phyloP scores from a whole-genome alignment of 2,888 invertebrate species.

The Acholoe squamosa region DNA sequence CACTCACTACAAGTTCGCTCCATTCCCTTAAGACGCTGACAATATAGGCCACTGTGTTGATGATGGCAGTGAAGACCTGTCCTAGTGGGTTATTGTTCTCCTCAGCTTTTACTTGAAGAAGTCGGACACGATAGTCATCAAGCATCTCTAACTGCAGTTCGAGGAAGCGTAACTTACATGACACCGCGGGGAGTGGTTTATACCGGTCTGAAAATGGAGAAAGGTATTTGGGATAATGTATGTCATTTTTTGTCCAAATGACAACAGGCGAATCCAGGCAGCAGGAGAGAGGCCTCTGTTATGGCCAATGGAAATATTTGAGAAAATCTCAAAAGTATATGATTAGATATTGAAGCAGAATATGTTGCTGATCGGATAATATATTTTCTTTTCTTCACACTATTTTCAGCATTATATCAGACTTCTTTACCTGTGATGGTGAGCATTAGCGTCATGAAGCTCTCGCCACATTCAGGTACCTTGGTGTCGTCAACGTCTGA shows the following conservation, averaged over 20 bases:
- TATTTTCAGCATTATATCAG: no score
- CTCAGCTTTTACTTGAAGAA: conserved; percentile 89
- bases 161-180: conserved; percentile 88
- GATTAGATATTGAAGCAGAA: no score
- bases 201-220: conserved; percentile 88
- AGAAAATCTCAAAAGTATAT: no score
- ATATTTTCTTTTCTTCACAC: background rate
- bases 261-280: no score
- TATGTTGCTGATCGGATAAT: no score
- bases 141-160: conserved; percentile 94
- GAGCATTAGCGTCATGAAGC: conserved; percentile 91
- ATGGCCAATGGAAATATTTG: no score
- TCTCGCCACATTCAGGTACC: conserved; percentile 94
- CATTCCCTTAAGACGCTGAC: conserved; percentile 89
- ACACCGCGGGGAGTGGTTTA: conserved; percentile 90
- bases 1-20: conserved; percentile 88
- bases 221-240: no score
- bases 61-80: conserved; percentile 87
- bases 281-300: no score
- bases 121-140: conserved; percentile 94
- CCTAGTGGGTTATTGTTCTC: conserved; percentile 85
- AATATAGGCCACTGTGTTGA: conserved; percentile 90
- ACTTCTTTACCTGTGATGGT: conserved; percentile 88
- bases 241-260: no score
- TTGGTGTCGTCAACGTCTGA: conserved; percentile 82